phyloP scores from a whole-genome alignment of 2,113 vertebrate species.

The Gulo gulo region DNA sequence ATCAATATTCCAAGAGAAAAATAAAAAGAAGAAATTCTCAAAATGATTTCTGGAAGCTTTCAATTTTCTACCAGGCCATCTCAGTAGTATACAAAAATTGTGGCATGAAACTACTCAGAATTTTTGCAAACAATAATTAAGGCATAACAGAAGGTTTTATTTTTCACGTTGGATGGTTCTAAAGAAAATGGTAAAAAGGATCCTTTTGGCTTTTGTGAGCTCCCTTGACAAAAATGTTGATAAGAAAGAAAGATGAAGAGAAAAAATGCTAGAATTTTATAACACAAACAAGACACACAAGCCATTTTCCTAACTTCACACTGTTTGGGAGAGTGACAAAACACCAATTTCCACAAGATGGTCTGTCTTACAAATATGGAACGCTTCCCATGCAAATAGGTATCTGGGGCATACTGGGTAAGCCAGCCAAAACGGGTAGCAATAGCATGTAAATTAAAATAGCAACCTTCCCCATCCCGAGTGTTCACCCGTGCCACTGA shows the following conservation, averaged over 20 bases:
- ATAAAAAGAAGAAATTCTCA: slow-evolving; percentile 39
- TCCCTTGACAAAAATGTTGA: slow-evolving; percentile 52
- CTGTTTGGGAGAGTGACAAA: slow-evolving; percentile 67
- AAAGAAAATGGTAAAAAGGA: slow-evolving; percentile 46
- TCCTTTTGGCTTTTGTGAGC: slow-evolving; percentile 45
- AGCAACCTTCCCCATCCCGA: slow-evolving; percentile 44
- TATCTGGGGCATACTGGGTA: slow-evolving; percentile 46
- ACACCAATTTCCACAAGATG: slow-evolving; percentile 63
- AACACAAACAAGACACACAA: slow-evolving; percentile 65
- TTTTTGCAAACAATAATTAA: slow-evolving; percentile 54
- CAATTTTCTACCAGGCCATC: not conserved
- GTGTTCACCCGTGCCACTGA: slow-evolving; percentile 34
- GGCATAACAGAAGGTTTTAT: slow-evolving; percentile 26
- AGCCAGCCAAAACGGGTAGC: slow-evolving; percentile 39
- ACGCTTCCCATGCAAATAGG: slow-evolving; percentile 51
- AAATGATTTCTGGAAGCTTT: slow-evolving; percentile 21
- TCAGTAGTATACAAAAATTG: slow-evolving; percentile 12
- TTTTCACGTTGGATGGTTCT: slow-evolving; percentile 33
- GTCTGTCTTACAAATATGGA: slow-evolving; percentile 59
- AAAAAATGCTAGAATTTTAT: slow-evolving; percentile 50
- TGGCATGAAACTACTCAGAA: not conserved
- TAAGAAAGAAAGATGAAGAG: slow-evolving; percentile 45
- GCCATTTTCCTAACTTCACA: slow-evolving; percentile 70
- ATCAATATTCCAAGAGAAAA: slow-evolving; percentile 45
- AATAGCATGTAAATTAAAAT: slow-evolving; percentile 50